Percentiles rank a stretch among this genome's conserved stretches.
These are phyloP conservation scores for Embidobia sp. DNA, from an alignment of 2,888 invertebrate genomes.

Conservation along the genomic window DNA sequence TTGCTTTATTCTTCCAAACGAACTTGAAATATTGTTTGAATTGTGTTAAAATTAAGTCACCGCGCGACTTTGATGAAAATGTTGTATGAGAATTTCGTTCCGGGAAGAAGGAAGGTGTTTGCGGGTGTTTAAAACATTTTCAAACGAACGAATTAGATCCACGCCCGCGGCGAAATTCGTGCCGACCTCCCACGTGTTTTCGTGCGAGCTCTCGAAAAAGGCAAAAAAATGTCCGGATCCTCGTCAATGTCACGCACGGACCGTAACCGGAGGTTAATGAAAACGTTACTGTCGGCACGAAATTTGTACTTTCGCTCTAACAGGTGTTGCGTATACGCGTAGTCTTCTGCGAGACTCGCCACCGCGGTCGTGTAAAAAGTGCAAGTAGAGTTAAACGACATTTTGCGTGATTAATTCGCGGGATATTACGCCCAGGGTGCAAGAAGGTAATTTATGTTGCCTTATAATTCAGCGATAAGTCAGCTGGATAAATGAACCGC, in stretches of 20 bases:
- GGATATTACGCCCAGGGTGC: slow-evolving; percentile 8
- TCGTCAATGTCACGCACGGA: slow-evolving; percentile 62
- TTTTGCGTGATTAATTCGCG: slow-evolving; percentile 21
- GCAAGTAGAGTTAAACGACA: slow-evolving; percentile 28
- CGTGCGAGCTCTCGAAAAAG: slow-evolving; percentile 17
- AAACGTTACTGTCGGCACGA: slow-evolving; percentile 63
- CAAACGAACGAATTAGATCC: slow-evolving; percentile 45
- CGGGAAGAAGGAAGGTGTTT: slow-evolving; percentile 27
- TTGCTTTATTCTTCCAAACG: too few species aligned
- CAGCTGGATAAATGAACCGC: slow-evolving; percentile 5
- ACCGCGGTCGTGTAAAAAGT: slow-evolving; percentile 17
- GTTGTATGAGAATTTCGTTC: too few species aligned
- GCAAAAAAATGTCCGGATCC: slow-evolving; percentile 52
- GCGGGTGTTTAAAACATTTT: slow-evolving; percentile 16
- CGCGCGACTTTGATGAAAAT: too few species aligned
- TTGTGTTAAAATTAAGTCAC: too few species aligned
- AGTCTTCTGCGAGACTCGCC: slow-evolving; percentile 7
- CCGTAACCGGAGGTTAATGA: slow-evolving; percentile 64
- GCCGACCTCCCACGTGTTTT: slow-evolving; percentile 59
- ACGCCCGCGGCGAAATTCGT: slow-evolving; percentile 33
- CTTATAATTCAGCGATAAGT: slow-evolving; percentile 12
- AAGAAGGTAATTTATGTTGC: slow-evolving; percentile 18
- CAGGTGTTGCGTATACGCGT: slow-evolving; percentile 43
- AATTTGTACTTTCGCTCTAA: slow-evolving; percentile 56
- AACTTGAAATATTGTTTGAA: too few species aligned